Conservation (phyloP, 2,113 vertebrate genomes). For the Chaetodon trifascialis region DNA sequence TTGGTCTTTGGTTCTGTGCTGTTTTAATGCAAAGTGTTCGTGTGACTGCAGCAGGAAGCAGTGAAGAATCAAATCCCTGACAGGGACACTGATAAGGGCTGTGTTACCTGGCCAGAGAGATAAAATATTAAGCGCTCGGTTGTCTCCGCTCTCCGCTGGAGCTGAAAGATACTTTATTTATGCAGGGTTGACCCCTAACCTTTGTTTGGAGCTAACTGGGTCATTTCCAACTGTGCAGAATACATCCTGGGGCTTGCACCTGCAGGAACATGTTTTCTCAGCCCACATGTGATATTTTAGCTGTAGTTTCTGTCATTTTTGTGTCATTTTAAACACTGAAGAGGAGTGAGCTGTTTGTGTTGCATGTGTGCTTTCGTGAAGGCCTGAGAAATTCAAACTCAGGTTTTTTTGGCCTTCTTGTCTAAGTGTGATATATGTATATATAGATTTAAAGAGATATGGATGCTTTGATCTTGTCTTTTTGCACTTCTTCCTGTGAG, state of each 20-base stretch:
- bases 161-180: constrained; percentile 38
- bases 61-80: constrained; percentile 38
- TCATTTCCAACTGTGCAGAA: constrained; percentile 50
- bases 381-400: not conserved
- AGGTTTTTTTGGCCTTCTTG: not conserved
- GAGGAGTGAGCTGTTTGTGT: not conserved
- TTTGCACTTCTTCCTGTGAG: constrained; percentile 2
- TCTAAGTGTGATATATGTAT: not conserved
- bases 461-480: not conserved
- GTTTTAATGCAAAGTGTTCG: constrained; percentile 75
- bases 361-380: not conserved
- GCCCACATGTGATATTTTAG: constrained; percentile 17
- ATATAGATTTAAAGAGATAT: not conserved
- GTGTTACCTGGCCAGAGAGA: constrained; percentile 44
- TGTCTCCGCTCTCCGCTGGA: constrained; percentile 6
- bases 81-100: constrained; percentile 57
- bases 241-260: constrained; percentile 51
- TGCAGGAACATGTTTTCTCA: constrained; percentile 37
- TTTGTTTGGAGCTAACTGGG: constrained; percentile 56
- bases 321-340: not conserved
- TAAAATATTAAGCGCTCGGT: constrained; percentile 37
- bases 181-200: constrained; percentile 58
- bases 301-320: constrained; percentile 6
- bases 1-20: not conserved
- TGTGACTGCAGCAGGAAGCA: constrained; percentile 57